A percentile compares a stretch with the other conserved stretches of the same genome.
These are phyloP conservation scores for Tragelaphus imberbis DNA, from an alignment of 2,113 vertebrate species.

Conservation along the genomic window DNA sequence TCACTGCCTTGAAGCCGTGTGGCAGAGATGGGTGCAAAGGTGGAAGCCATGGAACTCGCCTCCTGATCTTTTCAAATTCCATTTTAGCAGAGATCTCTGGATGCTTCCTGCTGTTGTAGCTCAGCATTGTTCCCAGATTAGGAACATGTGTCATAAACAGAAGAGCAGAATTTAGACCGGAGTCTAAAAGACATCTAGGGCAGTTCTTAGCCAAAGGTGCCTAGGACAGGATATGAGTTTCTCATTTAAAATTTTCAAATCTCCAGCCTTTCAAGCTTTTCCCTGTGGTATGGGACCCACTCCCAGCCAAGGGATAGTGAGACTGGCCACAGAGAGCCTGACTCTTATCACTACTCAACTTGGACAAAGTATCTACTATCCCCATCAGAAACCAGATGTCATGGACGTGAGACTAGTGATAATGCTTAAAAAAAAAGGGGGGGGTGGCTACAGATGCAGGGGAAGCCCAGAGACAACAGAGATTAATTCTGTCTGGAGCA, in stretches of 20 bases:
- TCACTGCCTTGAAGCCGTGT: neutral
- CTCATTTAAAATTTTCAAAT: neutral
- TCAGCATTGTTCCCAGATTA: neutral
- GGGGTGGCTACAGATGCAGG: neutral
- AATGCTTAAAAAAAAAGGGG: neutral
- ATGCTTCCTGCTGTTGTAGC: neutral
- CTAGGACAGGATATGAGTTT: neutral
- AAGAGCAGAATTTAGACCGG: neutral
- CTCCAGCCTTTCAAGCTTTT: neutral
- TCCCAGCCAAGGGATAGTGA: neutral
- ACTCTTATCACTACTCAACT: neutral
- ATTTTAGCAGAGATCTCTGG: neutral
- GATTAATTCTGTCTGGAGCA: neutral
- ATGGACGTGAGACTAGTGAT: neutral
- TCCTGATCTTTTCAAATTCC: neutral
- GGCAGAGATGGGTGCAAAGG: neutral
- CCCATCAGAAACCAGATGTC: neutral
- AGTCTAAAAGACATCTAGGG: neutral
- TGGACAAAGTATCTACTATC: neutral
- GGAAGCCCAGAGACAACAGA: neutral
- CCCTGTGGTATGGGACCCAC: neutral
- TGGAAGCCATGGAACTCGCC: neutral
- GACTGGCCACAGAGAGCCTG: neutral
- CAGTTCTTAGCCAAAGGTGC: neutral
- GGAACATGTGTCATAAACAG: neutral